Evolutionary conservation across 2,113 vertebrate species (phyloP), one percentile per base, ranked within the genome.

Genomic region (Corapipo altera): DNA sequence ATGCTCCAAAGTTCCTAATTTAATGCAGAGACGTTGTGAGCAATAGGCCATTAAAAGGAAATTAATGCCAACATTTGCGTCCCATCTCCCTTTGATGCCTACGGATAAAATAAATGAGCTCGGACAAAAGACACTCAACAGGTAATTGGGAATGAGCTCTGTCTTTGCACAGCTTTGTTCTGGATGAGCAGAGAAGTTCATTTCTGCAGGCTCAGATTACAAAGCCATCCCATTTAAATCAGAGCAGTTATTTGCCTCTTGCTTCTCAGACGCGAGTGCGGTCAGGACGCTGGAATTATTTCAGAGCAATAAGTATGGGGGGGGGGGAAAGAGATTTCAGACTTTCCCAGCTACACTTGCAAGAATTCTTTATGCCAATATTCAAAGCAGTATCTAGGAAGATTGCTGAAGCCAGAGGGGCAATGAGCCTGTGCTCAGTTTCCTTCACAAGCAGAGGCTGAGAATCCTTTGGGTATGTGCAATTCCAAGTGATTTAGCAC

Each of bases 281-380:
- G 88, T 94, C 83, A 32, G 95, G 73, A 75, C 44, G 70, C 73
- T 94, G 93, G 95, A 94, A 91, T 78, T 78, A 79, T 87, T 97
- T 93, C 95, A 96, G 83, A 81, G 88, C 76, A 96, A 92, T 87
- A 94, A 95, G 91, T 27, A 35, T 54, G 33, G 14, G 8, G 39
- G 11, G 0, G 8, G 14, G 48, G 48, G 33, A 35, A 32, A n/a
- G 11, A 61, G 10, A 89, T 90, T 93, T 93, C 82, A 88, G 79
- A 67, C 79, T 90, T 94, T 91, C 94, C 82, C 91, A 93, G 88
- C 88, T 79, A 61, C 0, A 1, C 39, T 85, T 41, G 61, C 64
- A 88, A 54, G 61, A 72, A 51, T 51, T 48, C 48, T 71, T 92
- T 17, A 55, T 64, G 92, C 55, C 85, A 93, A 43, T 81, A 89